Base-by-base conservation (phyloP, 92 coral and sea anemone genomes). In the Porites evermanni region DNA sequence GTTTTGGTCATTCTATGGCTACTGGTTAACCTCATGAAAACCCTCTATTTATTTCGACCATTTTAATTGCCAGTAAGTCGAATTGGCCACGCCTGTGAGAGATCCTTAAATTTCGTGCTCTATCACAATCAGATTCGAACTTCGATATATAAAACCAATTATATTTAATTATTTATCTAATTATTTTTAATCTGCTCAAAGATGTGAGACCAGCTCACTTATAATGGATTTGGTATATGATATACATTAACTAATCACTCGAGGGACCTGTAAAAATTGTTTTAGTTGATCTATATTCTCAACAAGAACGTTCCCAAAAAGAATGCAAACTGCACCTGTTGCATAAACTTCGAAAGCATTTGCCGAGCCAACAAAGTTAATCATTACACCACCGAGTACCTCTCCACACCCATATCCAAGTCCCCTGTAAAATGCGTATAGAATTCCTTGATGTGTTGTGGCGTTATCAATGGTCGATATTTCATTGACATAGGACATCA, bases 361-460 rank as follows among this genome's bases (percentile, higher is more conserved):
- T 47, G 86, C 89, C 12, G 96, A 80, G 4, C 96, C 94, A 26
- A 93, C 69, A 78, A 59, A 64, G 81, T 89, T 90, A 18, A 93
- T 91, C 78, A 91, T 79, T 23, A 91, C 54, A 12, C 96, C 94
- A 13, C 96, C 96, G 32, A 93, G 72, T 82, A 93, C 93, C 73
- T 91, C 90, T 14, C 94, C 96, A 14, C 91, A 78, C 47, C 96
- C 96, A 83, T 88, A 80, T 20, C 96, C 96, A 50, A 93, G 85
- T 6, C 94, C 96, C 90, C 96, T 85, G 79, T 93, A 90, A 52
- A 91, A 83, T 24, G 90, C 92, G 76, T 91, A 90, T n/a, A 94
- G 87, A 68, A 91, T 82, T 21, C 97, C 91, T 81, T 91, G 93
- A 72, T 86, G 79, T 8, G 93, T 91, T 4, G 91, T 87, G 14